Base-by-base conservation (phyloP, 2,888 invertebrate species). In the Desoria tigrina region DNA sequence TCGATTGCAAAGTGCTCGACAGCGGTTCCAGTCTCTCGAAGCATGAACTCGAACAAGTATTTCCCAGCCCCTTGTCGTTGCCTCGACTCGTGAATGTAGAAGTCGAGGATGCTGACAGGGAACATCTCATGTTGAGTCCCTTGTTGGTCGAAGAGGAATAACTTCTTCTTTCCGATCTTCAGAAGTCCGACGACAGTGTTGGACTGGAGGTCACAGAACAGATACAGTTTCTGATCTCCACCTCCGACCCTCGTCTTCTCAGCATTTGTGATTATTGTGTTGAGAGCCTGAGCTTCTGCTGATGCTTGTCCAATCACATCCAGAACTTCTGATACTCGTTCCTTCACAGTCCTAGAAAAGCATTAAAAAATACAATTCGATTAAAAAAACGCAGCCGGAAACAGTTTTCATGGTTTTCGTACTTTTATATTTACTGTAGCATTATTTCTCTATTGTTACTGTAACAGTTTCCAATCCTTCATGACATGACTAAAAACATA, bases 31-130 rank as follows among this genome's bases (percentile, higher is more conserved):
- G 88, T 87, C 72, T 88, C 88, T 86, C 89, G 80, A 68, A 85
- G 81, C 68, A 77, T 74, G 77, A 87, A 84, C 74, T 96, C 91
- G 81, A 92, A 96, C 16, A 98, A 83, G 66, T 84, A 81, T 77
- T 87, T 89, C 2, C 97, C 97, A 78, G 88, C 85, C 2, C 97
- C 97, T 79, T 85, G 85, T 62, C 96, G 86, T 81, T 96, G 96
- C 54, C 87, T 85, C 2, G 89, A 86, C 79, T 89, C 89, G 78
- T 91, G 86, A 26, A 98, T 86, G 81, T 90, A 98, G 83, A 98
- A 97, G 81, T 98, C 97, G 56, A 98, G 84, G 63, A 97, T 86
- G 80, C 95, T 96, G 16, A 92, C 83, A 0, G 94, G 90, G 72
- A 89, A 50, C 65, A 90, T 84, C 80, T 94, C 91, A 79, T 87